Evolutionary conservation across 2,888 invertebrate genomes (phyloP).

Genomic region (Epistrophella euchroma): DNA sequence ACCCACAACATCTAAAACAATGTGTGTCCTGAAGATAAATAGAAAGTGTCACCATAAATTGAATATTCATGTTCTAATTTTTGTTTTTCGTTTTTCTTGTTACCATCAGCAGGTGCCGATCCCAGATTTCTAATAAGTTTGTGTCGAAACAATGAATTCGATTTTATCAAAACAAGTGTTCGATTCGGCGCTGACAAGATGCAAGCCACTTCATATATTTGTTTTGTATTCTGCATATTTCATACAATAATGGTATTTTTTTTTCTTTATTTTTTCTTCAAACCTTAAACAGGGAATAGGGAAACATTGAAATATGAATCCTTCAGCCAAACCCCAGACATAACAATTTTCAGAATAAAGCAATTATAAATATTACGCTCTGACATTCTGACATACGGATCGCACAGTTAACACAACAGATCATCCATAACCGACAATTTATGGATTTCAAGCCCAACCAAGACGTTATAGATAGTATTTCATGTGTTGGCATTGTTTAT

Average conservation of each 20-base stretch:
- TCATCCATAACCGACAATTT: constrained; percentile 73
- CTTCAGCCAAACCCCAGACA: constrained; percentile 27
- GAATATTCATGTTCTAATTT: constrained; percentile 1
- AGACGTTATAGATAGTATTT: constrained; percentile 43
- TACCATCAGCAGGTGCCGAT: constrained; percentile 18
- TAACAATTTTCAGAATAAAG: constrained; percentile 33
- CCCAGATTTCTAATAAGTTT: constrained; percentile 9
- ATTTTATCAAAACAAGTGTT: constrained; percentile 69
- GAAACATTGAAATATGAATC: constrained; percentile 60
- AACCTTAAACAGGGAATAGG: constrained; percentile 1
- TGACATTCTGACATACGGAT: constrained; percentile 64
- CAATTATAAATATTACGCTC: constrained; percentile 48
- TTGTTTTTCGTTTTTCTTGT: background rate
- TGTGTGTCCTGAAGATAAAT: constrained; percentile 1
- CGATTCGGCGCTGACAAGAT: constrained; percentile 41
- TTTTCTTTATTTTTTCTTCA: background rate
- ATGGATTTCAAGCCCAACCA: constrained; percentile 49
- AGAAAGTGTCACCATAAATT: constrained; percentile 47
- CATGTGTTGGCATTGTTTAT: constrained; percentile 65
- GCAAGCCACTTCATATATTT: constrained; percentile 24
- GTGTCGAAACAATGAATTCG: constrained; percentile 46
- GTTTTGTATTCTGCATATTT: constrained; percentile 19
- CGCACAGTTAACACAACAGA: constrained; percentile 72
- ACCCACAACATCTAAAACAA: constrained; percentile 13
- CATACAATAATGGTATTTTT: background rate